phyloP scores from a whole-genome alignment of 2,113 vertebrate species.

The Elephas maximus region DNA sequence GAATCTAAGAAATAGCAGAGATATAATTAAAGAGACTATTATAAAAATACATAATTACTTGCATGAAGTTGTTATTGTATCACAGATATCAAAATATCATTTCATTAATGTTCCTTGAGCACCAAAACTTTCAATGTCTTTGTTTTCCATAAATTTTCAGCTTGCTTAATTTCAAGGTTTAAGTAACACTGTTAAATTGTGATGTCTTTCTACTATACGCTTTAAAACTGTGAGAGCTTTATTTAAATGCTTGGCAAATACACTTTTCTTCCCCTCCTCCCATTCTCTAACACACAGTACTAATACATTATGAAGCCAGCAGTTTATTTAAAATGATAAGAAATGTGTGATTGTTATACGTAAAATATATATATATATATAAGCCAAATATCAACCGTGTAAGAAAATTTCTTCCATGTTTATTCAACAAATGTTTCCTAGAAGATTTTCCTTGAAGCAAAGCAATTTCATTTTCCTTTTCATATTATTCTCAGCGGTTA shows the following conservation, averaged over 20 bases:
- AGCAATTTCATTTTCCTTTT: conserved; percentile 90
- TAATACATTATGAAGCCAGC: conserved; percentile 7
- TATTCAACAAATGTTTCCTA: conserved; percentile 88
- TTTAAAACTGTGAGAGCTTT: not conserved
- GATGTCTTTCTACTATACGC: not conserved
- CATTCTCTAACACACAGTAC: not conserved
- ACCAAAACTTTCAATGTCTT: not conserved
- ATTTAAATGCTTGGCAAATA: conserved; percentile 60
- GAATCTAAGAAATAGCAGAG: not conserved
- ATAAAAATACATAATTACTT: conserved; percentile 7
- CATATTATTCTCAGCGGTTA: conserved; percentile 87
- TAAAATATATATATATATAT: conserved; percentile 70
- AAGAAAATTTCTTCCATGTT: conserved; percentile 82
- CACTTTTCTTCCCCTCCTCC: not conserved
- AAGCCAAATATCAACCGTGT: conserved; percentile 77
- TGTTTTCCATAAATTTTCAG: conserved; percentile 34
- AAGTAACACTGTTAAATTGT: conserved; percentile 36
- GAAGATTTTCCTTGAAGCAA: conserved; percentile 88
- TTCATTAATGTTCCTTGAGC: not conserved
- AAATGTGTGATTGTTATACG: conserved; percentile 75
- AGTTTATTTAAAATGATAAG: conserved; percentile 70
- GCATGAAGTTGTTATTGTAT: not conserved
- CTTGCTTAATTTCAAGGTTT: conserved; percentile 31
- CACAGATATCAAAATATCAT: conserved; percentile 50
- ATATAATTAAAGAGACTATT: conserved; percentile 68